Percentiles rank a stretch among this genome's conserved stretches.
Evolutionary conservation across 2,888 invertebrate species (phyloP).

Genomic region (Cephalotes varians): DNA sequence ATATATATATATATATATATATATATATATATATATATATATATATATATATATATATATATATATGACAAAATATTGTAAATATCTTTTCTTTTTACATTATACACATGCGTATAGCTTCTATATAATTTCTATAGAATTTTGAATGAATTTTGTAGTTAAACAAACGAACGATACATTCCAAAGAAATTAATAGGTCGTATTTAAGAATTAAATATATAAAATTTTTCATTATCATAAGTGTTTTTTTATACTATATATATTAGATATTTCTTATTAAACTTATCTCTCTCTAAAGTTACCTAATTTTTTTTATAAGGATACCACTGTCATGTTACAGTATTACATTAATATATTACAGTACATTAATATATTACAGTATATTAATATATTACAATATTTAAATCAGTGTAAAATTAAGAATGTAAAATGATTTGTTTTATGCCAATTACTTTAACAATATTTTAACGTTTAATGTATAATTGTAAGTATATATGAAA

Average conservation of each 20-base stretch:
- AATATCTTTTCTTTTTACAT: background rate
- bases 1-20: slow-evolving; percentile 16
- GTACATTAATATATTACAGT: background rate
- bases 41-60: background rate
- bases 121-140: slow-evolving; percentile 17
- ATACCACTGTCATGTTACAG: background rate
- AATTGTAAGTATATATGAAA: background rate
- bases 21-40: slow-evolving; percentile 12
- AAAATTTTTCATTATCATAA: slow-evolving; percentile 18
- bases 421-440: background rate
- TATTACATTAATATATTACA: slow-evolving; percentile 10
- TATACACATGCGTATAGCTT: background rate
- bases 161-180: background rate
- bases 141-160: slow-evolving; percentile 7
- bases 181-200: background rate
- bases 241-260: slow-evolving; percentile 18
- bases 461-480: background rate
- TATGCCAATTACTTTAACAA: background rate
- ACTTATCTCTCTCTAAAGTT: background rate
- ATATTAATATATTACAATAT: slow-evolving; percentile 7
- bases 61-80: background rate
- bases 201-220: slow-evolving; percentile 14
- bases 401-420: background rate
- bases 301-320: slow-evolving; percentile 7
- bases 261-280: background rate